Evolutionary conservation across 2,888 invertebrate genomes (phyloP).

Genomic region (Sesamia inferens): DNA sequence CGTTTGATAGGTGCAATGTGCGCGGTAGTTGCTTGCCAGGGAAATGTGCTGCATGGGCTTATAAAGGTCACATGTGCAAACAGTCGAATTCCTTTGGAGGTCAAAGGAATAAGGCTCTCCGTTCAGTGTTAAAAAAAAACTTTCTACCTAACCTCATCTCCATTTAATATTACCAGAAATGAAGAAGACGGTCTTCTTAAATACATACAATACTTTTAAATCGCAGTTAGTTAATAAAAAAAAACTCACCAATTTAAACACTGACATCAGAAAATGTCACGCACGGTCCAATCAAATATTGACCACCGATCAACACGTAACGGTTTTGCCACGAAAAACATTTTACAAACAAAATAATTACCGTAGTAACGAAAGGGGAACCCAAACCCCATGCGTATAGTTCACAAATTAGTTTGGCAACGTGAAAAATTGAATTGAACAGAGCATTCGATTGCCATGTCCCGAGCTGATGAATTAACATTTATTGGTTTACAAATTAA

Average conservation of each 20-base stretch:
- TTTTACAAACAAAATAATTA: constrained; percentile 86
- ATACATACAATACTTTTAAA: constrained; percentile 7
- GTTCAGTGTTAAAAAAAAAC: neutral
- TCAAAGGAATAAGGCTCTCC: neutral
- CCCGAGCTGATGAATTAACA: constrained; percentile 87
- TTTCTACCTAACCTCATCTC: neutral
- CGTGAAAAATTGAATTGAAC: constrained; percentile 85
- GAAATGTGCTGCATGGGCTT: neutral
- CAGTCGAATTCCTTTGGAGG: too few relatives aligned
- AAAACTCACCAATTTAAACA: constrained; percentile 73
- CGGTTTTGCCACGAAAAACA: constrained; percentile 84
- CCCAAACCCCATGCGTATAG: constrained; percentile 80
- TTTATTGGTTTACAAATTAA: constrained; percentile 89
- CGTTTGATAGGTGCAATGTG: neutral
- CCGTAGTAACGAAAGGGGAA: constrained; percentile 73
- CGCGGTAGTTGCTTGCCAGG: neutral
- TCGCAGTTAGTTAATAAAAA: constrained; percentile 64
- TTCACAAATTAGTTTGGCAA: constrained; percentile 87
- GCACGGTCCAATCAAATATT: constrained; percentile 81
- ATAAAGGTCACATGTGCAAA: neutral
- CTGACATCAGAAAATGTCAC: constrained; percentile 73
- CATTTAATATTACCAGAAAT: neutral
- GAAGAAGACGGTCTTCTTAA: neutral
- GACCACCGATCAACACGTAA: constrained; percentile 85
- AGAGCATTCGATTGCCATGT: constrained; percentile 71